A percentile compares a stretch with the other conserved stretches of the same genome.
Evolutionary conservation across 2,797 vertebrate species (phyloP).

Genomic region (Fratercula arctica): DNA sequence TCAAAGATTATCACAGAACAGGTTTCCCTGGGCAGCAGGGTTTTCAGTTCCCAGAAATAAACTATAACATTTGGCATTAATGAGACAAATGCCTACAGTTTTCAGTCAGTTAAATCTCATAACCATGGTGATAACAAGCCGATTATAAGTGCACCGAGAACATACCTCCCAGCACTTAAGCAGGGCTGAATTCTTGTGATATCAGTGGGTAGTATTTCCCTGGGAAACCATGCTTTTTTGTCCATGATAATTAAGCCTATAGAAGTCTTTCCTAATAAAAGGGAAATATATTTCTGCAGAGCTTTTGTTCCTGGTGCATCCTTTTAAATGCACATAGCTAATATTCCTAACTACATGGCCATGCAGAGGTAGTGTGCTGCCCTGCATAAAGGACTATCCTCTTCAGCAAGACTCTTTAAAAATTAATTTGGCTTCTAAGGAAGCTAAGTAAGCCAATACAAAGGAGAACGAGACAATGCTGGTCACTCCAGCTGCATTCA

Average conservation of each 20-base stretch:
- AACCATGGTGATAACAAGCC: slow-evolving; percentile 50
- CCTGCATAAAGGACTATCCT: neutral
- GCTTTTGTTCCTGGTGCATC: neutral
- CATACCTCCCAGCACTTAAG: slow-evolving; percentile 25
- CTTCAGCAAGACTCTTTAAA: neutral
- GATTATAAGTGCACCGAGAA: slow-evolving; percentile 27
- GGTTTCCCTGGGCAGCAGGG: slow-evolving; percentile 18
- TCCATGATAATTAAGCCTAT: slow-evolving; percentile 21
- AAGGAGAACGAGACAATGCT: neutral
- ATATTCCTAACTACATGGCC: neutral
- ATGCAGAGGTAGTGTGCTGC: neutral
- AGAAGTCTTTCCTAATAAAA: slow-evolving; percentile 21
- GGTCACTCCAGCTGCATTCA: neutral
- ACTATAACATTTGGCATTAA: slow-evolving; percentile 48
- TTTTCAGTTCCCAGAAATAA: slow-evolving; percentile 54
- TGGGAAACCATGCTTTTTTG: slow-evolving; percentile 10
- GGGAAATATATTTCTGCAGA: neutral
- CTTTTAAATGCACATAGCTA: neutral
- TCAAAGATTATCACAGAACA: slow-evolving; percentile 22
- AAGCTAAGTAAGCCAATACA: neutral
- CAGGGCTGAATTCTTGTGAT: slow-evolving; percentile 42
- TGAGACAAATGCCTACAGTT: slow-evolving; percentile 54
- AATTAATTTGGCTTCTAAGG: neutral
- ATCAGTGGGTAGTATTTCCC: slow-evolving; percentile 42
- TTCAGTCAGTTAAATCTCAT: slow-evolving; percentile 56